Evolutionary conservation across 2,113 vertebrate genomes (phyloP).

Genomic region (Eclectus roratus): DNA sequence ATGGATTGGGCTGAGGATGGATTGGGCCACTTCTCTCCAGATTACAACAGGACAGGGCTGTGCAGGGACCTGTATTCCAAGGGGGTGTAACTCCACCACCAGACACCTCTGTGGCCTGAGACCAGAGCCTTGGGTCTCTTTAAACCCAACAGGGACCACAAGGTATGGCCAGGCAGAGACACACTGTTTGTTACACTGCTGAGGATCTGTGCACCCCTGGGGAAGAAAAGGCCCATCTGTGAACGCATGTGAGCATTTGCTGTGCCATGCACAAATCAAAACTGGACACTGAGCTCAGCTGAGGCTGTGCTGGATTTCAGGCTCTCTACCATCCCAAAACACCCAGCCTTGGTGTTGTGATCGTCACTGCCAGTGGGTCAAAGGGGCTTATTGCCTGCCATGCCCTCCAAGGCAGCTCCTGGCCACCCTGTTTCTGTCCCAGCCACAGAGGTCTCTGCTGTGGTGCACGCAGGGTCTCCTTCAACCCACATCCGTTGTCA

Average conservation of each 20-base stretch:
- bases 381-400: neutral
- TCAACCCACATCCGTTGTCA: neutral
- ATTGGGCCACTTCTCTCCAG: neutral
- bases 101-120: neutral
- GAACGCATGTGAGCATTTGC: rapidly evolving
- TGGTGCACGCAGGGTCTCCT: neutral
- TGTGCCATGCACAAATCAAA: neutral
- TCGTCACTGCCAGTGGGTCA: rapidly evolving
- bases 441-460: neutral
- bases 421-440: neutral
- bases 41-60: neutral
- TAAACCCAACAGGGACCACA: neutral
- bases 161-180: neutral
- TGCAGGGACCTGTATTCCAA: neutral
- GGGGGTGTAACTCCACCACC: neutral
- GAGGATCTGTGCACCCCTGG: neutral
- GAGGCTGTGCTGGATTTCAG: neutral
- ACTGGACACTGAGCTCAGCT: neutral
- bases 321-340: neutral
- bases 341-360: neutral
- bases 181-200: neutral
- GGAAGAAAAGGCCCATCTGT: neutral
- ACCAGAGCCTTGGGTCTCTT: neutral
- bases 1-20: neutral
- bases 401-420: neutral